Evolutionary conservation across 2,888 invertebrate species (phyloP), one percentile per base, ranked within the genome.

Genomic region (Cremastinae sp.): DNA sequence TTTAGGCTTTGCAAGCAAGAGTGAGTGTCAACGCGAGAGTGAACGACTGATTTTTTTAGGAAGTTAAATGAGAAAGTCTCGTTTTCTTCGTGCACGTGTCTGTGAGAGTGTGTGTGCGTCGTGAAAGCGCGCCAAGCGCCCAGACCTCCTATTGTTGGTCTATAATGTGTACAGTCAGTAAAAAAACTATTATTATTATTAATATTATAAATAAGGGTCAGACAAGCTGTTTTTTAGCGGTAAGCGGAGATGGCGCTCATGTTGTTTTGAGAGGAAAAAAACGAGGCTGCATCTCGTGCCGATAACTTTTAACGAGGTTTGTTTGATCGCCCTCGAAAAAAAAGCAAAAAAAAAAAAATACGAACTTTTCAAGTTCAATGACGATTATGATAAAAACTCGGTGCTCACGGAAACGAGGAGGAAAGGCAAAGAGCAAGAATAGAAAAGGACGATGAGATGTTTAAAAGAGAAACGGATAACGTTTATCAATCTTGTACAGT

Each of bases 101-200:
- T 62, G 72, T 70, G 76, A 66, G 69, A 76, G 79, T 79, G 80
- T 81, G 79, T 83, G 78, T 78, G 79, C 79, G 36, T 20, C 69
- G 62, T 70, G 61, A 65, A 79, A 83, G 84, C 82, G 86, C 86
- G 88, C 85, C 81, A 84, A 85, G 87, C 86, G 88, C 85, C 80
- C 85, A 88, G 89, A 89, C 89, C 88, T 87, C 85, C 86, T 88
- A 89, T 89, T 88, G 89, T 89, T 89, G 89, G 89, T 89, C 89
- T 89, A 88, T 89, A 89, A 89, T 86, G 87, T 89, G 89, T 89
- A 89, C 89, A 89, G 89, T 89, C 89, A 88, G 88, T 89, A 87
- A 89, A 89, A 28, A 28, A 88, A 51, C 51, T 51, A 59, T 87
- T 89, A 89, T 89, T 89, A 89, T 88, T 76, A 89, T 88, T 78